A percentile compares a stretch with the other conserved stretches of the same genome.
Conservation (phyloP, 2,113 vertebrate species). For the Apodemus sylvaticus region DNA sequence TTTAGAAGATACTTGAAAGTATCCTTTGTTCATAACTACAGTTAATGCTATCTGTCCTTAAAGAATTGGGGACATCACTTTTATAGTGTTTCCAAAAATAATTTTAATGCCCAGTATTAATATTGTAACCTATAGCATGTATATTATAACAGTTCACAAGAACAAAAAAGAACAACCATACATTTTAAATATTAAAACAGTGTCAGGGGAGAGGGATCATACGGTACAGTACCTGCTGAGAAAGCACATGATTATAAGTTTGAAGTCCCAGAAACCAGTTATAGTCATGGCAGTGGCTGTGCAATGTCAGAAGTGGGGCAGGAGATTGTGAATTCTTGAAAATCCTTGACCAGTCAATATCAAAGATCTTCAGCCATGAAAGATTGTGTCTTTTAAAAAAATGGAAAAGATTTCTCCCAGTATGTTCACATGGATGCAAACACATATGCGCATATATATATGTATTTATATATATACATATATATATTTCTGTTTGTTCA, state of each 20-base stretch:
- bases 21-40: neutral
- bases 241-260: neutral
- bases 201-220: neutral
- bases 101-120: neutral
- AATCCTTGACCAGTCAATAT: neutral
- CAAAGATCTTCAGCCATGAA: neutral
- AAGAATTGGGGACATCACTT: neutral
- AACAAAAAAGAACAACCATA: neutral
- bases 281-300: neutral
- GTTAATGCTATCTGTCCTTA: neutral
- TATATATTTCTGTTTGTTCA: too few relatives aligned
- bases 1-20: constrained; percentile 11
- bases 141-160: neutral
- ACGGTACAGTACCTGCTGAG: neutral
- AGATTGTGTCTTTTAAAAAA: neutral
- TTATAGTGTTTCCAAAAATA: neutral
- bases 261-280: neutral
- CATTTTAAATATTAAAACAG: neutral
- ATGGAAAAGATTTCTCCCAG: neutral
- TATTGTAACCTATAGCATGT: neutral
- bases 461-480: too few relatives aligned
- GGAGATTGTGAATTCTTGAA: too few relatives aligned
- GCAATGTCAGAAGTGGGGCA: neutral
- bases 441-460: too few relatives aligned
- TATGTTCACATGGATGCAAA: neutral